A percentile compares a stretch with the other conserved stretches of the same genome.
These are phyloP conservation scores for Sycophila texana DNA, from an alignment of 2,888 invertebrate genomes.

Conservation along the genomic window DNA sequence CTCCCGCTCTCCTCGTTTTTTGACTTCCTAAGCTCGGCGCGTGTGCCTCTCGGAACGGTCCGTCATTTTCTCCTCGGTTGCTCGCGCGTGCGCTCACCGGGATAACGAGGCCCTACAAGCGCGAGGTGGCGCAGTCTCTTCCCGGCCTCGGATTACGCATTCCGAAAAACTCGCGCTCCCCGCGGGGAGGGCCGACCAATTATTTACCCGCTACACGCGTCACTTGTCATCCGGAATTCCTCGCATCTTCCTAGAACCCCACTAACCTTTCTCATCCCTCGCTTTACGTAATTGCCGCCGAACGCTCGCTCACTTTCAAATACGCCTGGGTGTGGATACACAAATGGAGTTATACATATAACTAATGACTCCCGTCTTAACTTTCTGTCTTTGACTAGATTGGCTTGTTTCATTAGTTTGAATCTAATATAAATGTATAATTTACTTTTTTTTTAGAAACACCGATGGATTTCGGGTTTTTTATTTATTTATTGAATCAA, in stretches of 20 bases:
- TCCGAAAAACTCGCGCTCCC: conserved; percentile 56
- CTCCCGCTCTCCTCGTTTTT: conserved; percentile 58
- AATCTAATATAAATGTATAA: too few relatives aligned
- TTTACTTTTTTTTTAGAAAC: too few relatives aligned
- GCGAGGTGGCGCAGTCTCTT: conserved; percentile 52
- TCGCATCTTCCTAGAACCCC: conserved; percentile 35
- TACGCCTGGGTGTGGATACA: conserved; percentile 6
- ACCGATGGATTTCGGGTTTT: too few relatives aligned
- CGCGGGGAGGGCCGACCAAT: conserved; percentile 32
- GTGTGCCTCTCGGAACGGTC: conserved; percentile 54
- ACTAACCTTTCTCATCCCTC: conserved; percentile 24
- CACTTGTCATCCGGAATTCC: conserved; percentile 45
- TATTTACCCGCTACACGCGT: conserved; percentile 46
- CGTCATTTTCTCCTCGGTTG: conserved; percentile 62
- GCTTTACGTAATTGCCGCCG: conserved; percentile 34
- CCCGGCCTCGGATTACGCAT: conserved; percentile 62
- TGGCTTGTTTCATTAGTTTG: too few relatives aligned
- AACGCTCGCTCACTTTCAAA: conserved; percentile 15
- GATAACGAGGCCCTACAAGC: conserved; percentile 60
- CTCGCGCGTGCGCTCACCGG: conserved; percentile 59
- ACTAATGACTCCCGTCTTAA: too few relatives aligned
- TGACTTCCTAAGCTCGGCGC: conserved; percentile 57
- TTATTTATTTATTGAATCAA: too few relatives aligned
- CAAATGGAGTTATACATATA: conserved; percentile 18
- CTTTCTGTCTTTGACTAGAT: too few relatives aligned